Base-by-base conservation (phyloP, 1,140 invertebrate genomes). In the Lineus longissimus region DNA sequence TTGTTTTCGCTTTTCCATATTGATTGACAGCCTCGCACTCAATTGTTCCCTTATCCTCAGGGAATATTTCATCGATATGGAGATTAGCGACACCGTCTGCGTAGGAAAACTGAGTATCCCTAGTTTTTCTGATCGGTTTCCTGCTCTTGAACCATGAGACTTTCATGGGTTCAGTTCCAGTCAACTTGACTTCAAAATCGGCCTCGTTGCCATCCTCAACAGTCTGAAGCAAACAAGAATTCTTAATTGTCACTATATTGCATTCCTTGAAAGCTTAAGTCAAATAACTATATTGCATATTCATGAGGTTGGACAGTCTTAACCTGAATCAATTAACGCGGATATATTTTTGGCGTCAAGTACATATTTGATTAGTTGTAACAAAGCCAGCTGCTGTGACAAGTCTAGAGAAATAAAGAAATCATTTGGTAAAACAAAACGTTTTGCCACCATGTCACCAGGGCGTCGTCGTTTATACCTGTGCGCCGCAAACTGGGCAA, bases 21-120 rank as follows among this genome's bases (percentile, higher is more conserved):
- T 89, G 87, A 78, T 95, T 97, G 61, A 90, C 89, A 2, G 95
- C 91, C 68, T 91, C 87, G 80, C 95, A 95, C 64, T 91, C 88
- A 78, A 97, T 98, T 76, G 95, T 91, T 31, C 97, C 97, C 73
- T 88, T 87, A 82, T 99, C 96, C 71, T 87, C 84, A 4, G 93
- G 93, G 87, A 94, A 95, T 73, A 97, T 93, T 79, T 97, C 94
- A 19, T 92, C 89, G 66, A 97, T 96, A 54, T 71, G 70, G 0
- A 78, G 65, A 22, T 68, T 71, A 62, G 71, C 73, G 13, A 63
- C 70, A 89, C 45, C 62, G 27, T 71, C 70, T 22, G 73, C 70
- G 61, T 70, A 80, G 15, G 71, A 65, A 15, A 73, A 69, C 19
- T 71, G 68, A 59, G 62, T 66, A 40, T 65, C 62, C 27, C 71